phyloP scores from a whole-genome alignment of 2,888 invertebrate genomes.

The Sclerodermus sp. region DNA sequence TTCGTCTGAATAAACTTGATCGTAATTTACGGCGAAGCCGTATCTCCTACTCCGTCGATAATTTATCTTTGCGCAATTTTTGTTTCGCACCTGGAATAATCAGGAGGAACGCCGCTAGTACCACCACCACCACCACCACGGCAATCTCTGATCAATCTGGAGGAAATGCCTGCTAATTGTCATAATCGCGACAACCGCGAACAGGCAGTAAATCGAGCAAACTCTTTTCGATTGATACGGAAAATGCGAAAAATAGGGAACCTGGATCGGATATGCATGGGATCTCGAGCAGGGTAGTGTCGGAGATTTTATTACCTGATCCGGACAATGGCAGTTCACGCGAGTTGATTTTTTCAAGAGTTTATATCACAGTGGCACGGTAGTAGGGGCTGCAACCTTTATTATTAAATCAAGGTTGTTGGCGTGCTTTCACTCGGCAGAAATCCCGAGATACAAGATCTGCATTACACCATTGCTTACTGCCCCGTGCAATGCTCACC shows the following conservation, averaged over 20 bases:
- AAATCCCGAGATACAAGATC: constrained; percentile 23
- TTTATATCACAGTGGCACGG: constrained; percentile 13
- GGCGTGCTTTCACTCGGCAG: constrained; percentile 43
- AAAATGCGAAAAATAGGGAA: no score
- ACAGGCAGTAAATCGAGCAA: no score
- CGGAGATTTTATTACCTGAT: background rate
- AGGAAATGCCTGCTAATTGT: no score
- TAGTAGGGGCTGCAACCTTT: constrained; percentile 40
- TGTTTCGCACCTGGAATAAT: no score
- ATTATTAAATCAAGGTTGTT: constrained; percentile 53
- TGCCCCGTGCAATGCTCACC: constrained; percentile 19
- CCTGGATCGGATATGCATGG: no score
- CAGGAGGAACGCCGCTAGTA: no score
- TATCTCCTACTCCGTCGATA: background rate
- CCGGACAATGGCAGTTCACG: constrained; percentile 4
- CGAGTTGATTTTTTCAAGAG: constrained; percentile 11
- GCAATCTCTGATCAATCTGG: no score
- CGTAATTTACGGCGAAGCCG: background rate
- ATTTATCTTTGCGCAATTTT: no score
- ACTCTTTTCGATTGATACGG: no score
- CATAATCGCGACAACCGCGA: no score
- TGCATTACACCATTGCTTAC: constrained; percentile 18
- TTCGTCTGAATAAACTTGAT: constrained; percentile 20
- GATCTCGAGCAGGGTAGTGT: no score
- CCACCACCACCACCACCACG: no score